Base-by-base conservation (phyloP, 2,113 vertebrate genomes). In the Colius striatus region DNA sequence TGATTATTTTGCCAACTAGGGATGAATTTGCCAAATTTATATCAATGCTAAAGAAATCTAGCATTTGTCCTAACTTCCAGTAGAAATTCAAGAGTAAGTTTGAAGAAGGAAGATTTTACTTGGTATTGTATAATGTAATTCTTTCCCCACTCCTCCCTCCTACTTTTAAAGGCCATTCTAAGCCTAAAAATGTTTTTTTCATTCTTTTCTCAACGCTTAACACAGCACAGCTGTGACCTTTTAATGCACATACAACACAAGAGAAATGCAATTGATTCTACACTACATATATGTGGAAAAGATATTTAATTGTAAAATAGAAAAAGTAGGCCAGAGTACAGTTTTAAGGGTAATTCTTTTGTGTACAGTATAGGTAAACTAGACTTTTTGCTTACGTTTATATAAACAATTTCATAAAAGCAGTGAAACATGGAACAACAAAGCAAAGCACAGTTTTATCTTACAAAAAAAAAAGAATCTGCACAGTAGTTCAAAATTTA, bases 291-390 rank as follows among this genome's bases (percentile, higher is more conserved):
- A 97, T 98, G 97, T 98, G 98, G 97, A 98, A 98, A 98, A 98
- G 98, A 98, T 98, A 98, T 98, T 98, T 98, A 98, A 98, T 98
- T 97, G 98, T 97, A 98, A 98, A 98, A 98, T 98, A 98, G 98
- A 98, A 98, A 97, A 98, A 98, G 97, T 98, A 98, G 98, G 90
- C 96, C 97, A 98, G 97, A 98, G 97, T 98, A 98, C 98, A 98
- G 97, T 98, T 98, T 98, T 98, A 97, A 98, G 97, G 98, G 97
- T 97, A 98, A 98, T 95, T 97, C 82, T 92, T 96, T 95, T 77
- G 96, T 97, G 97, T 97, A 98, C 97, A 98, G 95, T 97, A 97
- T 96, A 97, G 95, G 88, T 97, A 96, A 98, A 97, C 95, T 97
- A 97, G 95, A 96, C 94, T 85, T 92, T 94, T 91, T 93, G 92